Evolutionary conservation across 2,888 invertebrate species (phyloP).

Genomic region (Perizoma flavofasciatum): DNA sequence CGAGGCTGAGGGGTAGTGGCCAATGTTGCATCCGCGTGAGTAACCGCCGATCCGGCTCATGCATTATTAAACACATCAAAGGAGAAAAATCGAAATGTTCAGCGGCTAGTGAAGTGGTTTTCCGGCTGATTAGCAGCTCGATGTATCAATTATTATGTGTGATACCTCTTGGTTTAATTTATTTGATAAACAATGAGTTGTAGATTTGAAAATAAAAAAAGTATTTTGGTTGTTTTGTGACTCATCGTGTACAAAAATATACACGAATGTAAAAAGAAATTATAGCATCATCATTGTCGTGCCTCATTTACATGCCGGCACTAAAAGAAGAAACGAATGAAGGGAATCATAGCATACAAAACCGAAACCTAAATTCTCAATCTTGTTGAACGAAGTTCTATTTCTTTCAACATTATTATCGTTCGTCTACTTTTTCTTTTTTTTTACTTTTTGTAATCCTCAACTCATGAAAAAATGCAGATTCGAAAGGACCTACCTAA

Average conservation of each 20-base stretch:
- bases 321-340: too few species aligned
- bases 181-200: slow-evolving; percentile 23
- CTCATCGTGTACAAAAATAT: neutral
- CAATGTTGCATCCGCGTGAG: slow-evolving; percentile 41
- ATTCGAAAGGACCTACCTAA: too few species aligned
- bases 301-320: too few species aligned
- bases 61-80: slow-evolving; percentile 83
- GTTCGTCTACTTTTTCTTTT: too few species aligned
- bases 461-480: too few species aligned
- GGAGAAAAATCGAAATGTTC: slow-evolving; percentile 83
- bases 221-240: neutral
- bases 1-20: slow-evolving; percentile 7
- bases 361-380: too few species aligned
- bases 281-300: too few species aligned
- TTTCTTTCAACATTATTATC: too few species aligned
- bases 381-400: too few species aligned
- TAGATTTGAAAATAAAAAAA: neutral
- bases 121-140: slow-evolving; percentile 74
- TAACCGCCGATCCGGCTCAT: slow-evolving; percentile 66
- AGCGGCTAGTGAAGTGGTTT: slow-evolving; percentile 78
- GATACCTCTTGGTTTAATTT: slow-evolving; percentile 40
- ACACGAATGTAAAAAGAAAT: neutral
- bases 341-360: too few species aligned
- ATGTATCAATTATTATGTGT: slow-evolving; percentile 74
- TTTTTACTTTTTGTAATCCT: too few species aligned